A percentile compares a stretch with the other conserved stretches of the same genome.
These are phyloP conservation scores for Shargacucullia verbasci DNA, from an alignment of 2,888 invertebrate genomes.

Conservation along the genomic window DNA sequence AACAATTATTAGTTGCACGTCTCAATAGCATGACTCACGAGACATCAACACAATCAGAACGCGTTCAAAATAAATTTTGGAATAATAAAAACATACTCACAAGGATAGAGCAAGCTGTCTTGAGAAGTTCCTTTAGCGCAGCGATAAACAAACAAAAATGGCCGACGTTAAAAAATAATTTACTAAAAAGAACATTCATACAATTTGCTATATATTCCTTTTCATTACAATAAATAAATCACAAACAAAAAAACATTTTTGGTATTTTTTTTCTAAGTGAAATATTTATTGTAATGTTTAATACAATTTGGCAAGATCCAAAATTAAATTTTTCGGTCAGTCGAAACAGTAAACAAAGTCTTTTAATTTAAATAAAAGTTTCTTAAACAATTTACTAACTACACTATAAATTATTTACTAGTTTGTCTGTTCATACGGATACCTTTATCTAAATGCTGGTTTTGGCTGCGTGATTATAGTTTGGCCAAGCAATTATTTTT, in stretches of 20 bases:
- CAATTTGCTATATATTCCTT: conserved; percentile 51
- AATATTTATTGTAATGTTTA: conserved; percentile 48
- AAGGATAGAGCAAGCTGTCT: conserved; percentile 90
- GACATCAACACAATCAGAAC: conserved; percentile 30
- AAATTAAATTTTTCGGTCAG: conserved; percentile 68
- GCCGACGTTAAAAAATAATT: conserved; percentile 58
- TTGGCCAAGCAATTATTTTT: not conserved
- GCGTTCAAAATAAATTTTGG: conserved; percentile 45
- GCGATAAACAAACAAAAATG: conserved; percentile 68
- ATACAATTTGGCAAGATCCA: conserved; percentile 80
- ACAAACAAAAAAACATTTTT: conserved; percentile 51
- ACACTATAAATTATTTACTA: conserved; percentile 53
- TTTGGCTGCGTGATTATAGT: conserved; percentile 5
- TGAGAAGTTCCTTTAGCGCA: conserved; percentile 89
- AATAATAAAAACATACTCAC: conserved; percentile 85
- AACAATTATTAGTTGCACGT: conserved; percentile 7
- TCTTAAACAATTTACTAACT: conserved; percentile 54
- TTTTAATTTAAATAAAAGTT: conserved; percentile 56
- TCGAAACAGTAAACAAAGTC: conserved; percentile 69
- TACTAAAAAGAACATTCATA: conserved; percentile 52
- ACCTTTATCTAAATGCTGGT: conserved; percentile 48
- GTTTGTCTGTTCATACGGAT: conserved; percentile 36
- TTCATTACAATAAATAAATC: conserved; percentile 52
- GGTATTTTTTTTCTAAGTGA: conserved; percentile 20
- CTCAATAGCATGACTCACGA: conserved; percentile 4